Conservation (phyloP, 2,888 invertebrate species). For the Ophion ellenae region DNA sequence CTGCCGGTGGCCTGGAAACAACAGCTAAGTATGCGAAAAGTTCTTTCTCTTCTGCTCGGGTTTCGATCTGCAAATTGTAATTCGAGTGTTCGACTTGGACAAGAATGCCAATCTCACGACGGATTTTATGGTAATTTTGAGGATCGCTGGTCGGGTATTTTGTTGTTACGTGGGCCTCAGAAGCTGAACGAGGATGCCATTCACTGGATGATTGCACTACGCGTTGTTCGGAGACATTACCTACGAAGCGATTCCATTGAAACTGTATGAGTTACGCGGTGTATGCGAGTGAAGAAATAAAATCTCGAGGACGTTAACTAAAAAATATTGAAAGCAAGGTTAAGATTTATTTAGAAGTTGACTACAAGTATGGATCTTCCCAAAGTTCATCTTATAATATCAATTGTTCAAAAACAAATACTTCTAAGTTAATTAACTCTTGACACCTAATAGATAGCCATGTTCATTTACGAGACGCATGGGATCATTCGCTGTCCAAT, state of each 20-base stretch:
- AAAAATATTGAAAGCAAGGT: too few relatives aligned
- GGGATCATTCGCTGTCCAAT: too few relatives aligned
- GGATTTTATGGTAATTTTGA: conserved; percentile 66
- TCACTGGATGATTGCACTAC: not conserved
- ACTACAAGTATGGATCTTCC: too few relatives aligned
- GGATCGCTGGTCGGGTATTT: conserved; percentile 28
- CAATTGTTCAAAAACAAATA: too few relatives aligned
- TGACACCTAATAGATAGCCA: too few relatives aligned
- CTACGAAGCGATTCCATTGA: not conserved
- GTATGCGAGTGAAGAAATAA: too few relatives aligned
- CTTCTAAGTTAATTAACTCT: too few relatives aligned
- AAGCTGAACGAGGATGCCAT: conserved; percentile 2
- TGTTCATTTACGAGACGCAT: too few relatives aligned
- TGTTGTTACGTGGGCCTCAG: not conserved
- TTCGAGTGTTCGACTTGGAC: conserved; percentile 52
- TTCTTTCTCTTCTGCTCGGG: conserved; percentile 22
- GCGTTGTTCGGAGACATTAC: not conserved
- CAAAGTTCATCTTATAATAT: too few relatives aligned
- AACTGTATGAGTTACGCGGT: too few relatives aligned
- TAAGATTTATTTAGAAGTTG: too few relatives aligned
- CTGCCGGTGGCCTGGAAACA: conserved; percentile 10
- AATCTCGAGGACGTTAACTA: too few relatives aligned
- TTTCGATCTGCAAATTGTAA: not conserved
- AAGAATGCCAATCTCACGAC: conserved; percentile 67
- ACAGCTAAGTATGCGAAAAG: conserved; percentile 34